A percentile compares a stretch with the other conserved stretches of the same genome.
Conservation (phyloP, 1,140 invertebrate genomes). For the Stegodyphus dumicola region DNA sequence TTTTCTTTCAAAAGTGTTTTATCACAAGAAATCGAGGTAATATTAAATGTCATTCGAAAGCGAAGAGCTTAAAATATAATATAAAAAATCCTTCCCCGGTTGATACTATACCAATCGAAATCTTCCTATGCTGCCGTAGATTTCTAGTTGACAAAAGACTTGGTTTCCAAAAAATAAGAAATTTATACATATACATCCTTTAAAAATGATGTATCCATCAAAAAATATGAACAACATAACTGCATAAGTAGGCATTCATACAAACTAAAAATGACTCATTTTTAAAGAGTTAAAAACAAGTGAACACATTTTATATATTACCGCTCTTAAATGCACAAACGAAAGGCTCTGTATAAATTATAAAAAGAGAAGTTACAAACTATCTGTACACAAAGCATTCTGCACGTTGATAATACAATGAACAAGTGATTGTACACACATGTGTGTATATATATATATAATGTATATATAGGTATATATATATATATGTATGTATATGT, state of each 20-base stretch:
- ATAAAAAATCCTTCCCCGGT: no score
- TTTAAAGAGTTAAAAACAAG: no score
- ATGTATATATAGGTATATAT: constrained; percentile 31
- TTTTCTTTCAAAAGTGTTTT: constrained; percentile 16
- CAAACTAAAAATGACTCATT: no score
- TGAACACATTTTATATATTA: no score
- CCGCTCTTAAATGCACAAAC: constrained; percentile 1
- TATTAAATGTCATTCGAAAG: constrained; percentile 41
- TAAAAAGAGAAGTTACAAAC: constrained; percentile 32
- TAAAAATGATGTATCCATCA: no score
- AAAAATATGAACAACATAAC: no score
- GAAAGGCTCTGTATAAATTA: constrained; percentile 28
- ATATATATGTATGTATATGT: constrained; percentile 25
- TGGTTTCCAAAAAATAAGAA: no score
- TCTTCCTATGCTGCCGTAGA: no score
- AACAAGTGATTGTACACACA: constrained; percentile 55
- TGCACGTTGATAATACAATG: constrained; percentile 42
- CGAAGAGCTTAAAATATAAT: constrained; percentile 25
- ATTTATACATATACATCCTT: no score
- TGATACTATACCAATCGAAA: no score
- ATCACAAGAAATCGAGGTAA: constrained; percentile 52
- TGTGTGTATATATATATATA: constrained; percentile 49
- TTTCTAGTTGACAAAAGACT: no score
- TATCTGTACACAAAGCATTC: constrained; percentile 45
- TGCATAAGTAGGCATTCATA: no score